phyloP scores from a whole-genome alignment of 2,113 vertebrate species.

The Marcusenius ussheri region DNA sequence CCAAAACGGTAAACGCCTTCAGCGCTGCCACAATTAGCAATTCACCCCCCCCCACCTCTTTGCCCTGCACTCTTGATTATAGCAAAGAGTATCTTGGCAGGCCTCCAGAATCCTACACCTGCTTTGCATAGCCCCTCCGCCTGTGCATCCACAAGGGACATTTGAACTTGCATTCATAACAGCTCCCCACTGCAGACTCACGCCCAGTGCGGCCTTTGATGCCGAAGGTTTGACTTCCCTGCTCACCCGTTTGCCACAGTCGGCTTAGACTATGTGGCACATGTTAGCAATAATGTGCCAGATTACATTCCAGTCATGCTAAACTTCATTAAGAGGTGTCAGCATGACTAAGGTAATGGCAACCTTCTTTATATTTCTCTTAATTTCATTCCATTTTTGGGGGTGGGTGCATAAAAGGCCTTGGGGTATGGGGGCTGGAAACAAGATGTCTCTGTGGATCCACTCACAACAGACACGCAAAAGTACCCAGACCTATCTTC shows the following conservation, averaged over 20 bases:
- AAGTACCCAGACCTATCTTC: not conserved
- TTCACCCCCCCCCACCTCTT: conserved; percentile 4
- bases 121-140: conserved; percentile 25
- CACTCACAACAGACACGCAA: not conserved
- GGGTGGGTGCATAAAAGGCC: conserved; percentile 54
- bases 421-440: conserved; percentile 41
- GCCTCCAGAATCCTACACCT: conserved; percentile 48
- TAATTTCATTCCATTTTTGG: conserved; percentile 38
- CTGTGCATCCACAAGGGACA: conserved; percentile 2
- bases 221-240: conserved; percentile 34
- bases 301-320: conserved; percentile 51
- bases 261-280: conserved; percentile 51
- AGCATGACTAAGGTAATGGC: conserved; percentile 37
- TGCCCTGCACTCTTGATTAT: not conserved
- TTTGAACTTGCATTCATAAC: conserved; percentile 23
- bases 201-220: conserved; percentile 46
- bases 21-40: conserved; percentile 29
- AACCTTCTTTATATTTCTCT: conserved; percentile 31
- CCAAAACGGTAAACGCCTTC: conserved; percentile 38
- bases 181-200: conserved; percentile 21
- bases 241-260: conserved; percentile 36
- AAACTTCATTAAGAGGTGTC: conserved; percentile 48
- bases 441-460: conserved; percentile 41
- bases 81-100: conserved; percentile 40
- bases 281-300: conserved; percentile 58